Evolutionary conservation across 2,113 vertebrate genomes (phyloP), one percentile per base, ranked within the genome.

Genomic region (Prolemur simus): DNA sequence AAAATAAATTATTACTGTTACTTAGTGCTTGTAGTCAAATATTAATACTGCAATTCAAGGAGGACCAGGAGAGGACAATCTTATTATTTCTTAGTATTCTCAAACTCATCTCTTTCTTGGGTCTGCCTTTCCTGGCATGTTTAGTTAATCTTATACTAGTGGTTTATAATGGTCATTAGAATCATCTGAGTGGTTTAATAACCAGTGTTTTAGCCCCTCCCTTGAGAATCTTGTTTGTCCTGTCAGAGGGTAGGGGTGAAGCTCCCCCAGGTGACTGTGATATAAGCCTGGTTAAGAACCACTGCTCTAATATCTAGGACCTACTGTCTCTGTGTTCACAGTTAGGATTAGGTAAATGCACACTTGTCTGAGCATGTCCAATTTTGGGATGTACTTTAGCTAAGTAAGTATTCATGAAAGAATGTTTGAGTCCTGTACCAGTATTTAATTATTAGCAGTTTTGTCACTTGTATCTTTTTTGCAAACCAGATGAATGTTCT

Each of bases 361-460:
- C 45, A 54, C 37, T 94, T 96, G n/a, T 77, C 52, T 87, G 71
- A 78, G 10, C 27, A 6, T 88, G 56, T 73, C 87, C 88, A 13
- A 91, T 73, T 94, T 77, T 91, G 49, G 45, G 18, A 66, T 86
- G 20, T 71, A 69, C 34, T 69, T 56, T 64, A 93, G 63, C 42
- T 69, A 47, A 88, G 45, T 78, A 76, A 66, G 4, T 71, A 77
- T 89, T 95, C 15, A 39, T 92, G 80, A 91, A 83, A 84, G 42
- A 73, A 54, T 82, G 49, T 78, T 94, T 91, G 49, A 37, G 87
- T 10, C 37, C 13, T 68, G 4, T 68, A 74, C 12, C 49, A 63
- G 45, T 94, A 76, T 29, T 90, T 85, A 76, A 37, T 92, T 92
- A 45, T 56, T 85, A 95, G 39, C 18, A 93, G 29, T 88, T 97